phyloP scores from a whole-genome alignment of 2,888 invertebrate species.

The Gari tellinella region DNA sequence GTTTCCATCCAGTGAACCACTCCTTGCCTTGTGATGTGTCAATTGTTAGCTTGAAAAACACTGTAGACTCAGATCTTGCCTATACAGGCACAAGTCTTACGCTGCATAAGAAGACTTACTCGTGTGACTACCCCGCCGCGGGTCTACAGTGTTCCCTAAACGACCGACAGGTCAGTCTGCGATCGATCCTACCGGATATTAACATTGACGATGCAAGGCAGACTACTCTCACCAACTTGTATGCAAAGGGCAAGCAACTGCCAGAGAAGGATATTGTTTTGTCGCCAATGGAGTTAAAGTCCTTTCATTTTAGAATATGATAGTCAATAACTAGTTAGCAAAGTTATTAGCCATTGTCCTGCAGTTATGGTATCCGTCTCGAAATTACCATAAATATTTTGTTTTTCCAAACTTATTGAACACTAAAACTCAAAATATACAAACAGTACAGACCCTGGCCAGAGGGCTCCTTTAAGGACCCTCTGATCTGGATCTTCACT shows the following conservation, averaged over 20 bases:
- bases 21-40: constrained; percentile 77
- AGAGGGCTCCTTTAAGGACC: too few relatives aligned
- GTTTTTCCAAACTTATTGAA: too few relatives aligned
- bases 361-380: too few relatives aligned
- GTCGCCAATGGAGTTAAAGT: constrained; percentile 72
- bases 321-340: too few relatives aligned
- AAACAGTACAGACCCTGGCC: too few relatives aligned
- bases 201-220: constrained; percentile 63
- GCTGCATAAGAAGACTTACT: constrained; percentile 72
- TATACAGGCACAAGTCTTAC: constrained; percentile 77
- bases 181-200: constrained; percentile 64
- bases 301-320: constrained; percentile 36
- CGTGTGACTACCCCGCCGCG: constrained; percentile 68
- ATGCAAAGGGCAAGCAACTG: constrained; percentile 59
- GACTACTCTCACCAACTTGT: constrained; percentile 76
- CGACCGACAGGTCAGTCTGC: constrained; percentile 32
- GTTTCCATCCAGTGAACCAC: constrained; percentile 60
- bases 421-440: too few relatives aligned
- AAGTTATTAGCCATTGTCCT: too few relatives aligned
- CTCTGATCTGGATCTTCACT: too few relatives aligned
- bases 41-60: constrained; percentile 73
- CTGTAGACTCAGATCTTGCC: constrained; percentile 70
- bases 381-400: too few relatives aligned
- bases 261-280: constrained; percentile 59
- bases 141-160: constrained; percentile 67